Percentiles rank a stretch among this genome's conserved stretches.
These are phyloP conservation scores for Euproctis similis DNA, from an alignment of 2,888 invertebrate genomes.

Conservation along the genomic window DNA sequence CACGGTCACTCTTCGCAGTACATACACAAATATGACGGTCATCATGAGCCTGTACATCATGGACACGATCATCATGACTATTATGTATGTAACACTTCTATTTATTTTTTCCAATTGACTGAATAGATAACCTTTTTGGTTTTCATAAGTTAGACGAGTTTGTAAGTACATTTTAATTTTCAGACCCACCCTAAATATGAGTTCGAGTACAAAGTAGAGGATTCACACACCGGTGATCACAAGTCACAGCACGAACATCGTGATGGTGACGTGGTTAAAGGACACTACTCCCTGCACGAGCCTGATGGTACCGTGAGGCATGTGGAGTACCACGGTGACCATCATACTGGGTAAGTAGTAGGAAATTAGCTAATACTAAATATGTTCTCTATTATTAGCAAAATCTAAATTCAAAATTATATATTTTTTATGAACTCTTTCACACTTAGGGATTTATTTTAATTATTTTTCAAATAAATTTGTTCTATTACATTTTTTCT, in stretches of 20 bases:
- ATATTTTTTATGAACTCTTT: no score
- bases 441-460: no score
- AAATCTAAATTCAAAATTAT: neutral
- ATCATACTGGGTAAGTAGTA: slow-evolving; percentile 47
- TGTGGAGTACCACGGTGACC: slow-evolving; percentile 64
- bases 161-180: neutral
- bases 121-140: no score
- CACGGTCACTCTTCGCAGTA: slow-evolving; percentile 22
- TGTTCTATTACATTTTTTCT: neutral
- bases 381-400: neutral
- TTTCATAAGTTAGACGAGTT: no score
- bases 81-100: slow-evolving; percentile 6
- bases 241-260: slow-evolving; percentile 65
- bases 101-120: neutral
- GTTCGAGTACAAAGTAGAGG: slow-evolving; percentile 32
- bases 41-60: slow-evolving; percentile 33
- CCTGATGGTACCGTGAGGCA: slow-evolving; percentile 67
- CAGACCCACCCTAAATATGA: slow-evolving; percentile 29
- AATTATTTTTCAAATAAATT: neutral
- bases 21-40: slow-evolving; percentile 41
- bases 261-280: slow-evolving; percentile 60
- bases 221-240: slow-evolving; percentile 68
- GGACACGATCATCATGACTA: slow-evolving; percentile 29
- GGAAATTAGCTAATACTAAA: slow-evolving; percentile 1
- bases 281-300: slow-evolving; percentile 49